Evolutionary conservation across 2,797 vertebrate genomes (phyloP).

Genomic region (Oceanodroma leucorhoa): DNA sequence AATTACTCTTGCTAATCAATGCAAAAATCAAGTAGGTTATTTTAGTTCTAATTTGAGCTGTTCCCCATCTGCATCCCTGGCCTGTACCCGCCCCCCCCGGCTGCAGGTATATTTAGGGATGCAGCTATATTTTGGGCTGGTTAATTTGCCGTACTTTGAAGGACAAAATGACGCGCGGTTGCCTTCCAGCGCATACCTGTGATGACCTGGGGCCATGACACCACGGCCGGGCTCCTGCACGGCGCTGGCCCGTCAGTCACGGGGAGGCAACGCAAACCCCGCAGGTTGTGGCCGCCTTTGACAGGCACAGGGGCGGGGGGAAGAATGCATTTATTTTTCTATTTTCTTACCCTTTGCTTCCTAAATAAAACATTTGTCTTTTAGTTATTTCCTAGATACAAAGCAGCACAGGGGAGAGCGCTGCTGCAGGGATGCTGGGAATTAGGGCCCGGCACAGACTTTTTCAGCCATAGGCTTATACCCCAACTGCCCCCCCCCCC

Average conservation of each 20-base stretch:
- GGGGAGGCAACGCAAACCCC: background rate
- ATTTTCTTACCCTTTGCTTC: background rate
- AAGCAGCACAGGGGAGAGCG: background rate
- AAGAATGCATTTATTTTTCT: background rate
- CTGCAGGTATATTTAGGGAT: background rate
- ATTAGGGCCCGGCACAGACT: too few species aligned
- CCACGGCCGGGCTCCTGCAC: background rate
- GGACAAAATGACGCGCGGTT: background rate
- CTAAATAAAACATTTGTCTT: background rate
- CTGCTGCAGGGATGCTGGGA: too few species aligned
- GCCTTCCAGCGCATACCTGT: accelerated
- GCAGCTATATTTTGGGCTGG: background rate
- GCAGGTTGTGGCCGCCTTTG: background rate
- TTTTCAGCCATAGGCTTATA: too few species aligned
- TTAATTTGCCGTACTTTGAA: background rate
- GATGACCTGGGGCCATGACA: background rate
- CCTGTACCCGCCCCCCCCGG: background rate
- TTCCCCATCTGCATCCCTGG: background rate
- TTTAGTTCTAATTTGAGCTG: conserved; percentile 4
- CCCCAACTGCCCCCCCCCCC: too few species aligned
- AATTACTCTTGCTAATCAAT: conserved; percentile 31
- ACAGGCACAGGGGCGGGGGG: accelerated
- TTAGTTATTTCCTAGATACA: background rate
- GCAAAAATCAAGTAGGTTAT: conserved; percentile 33
- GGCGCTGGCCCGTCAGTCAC: accelerated